These are phyloP conservation scores for Indri indri DNA, from an alignment of 2,113 vertebrate species.

Conservation along the genomic window DNA sequence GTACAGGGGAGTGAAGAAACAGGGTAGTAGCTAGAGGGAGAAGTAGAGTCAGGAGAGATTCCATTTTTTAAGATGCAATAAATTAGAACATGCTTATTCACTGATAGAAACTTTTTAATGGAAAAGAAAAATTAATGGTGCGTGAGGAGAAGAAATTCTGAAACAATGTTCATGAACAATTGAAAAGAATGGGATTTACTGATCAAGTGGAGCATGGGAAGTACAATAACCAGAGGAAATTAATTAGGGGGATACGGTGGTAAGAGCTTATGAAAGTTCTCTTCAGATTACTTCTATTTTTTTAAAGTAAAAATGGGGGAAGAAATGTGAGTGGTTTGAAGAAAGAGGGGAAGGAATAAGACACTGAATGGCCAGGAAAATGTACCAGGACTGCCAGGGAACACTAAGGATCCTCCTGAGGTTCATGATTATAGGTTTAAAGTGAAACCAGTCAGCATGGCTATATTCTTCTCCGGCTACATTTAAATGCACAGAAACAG, in stretches of 20 bases:
- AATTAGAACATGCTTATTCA: slow-evolving; percentile 5
- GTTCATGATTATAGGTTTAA: not conserved
- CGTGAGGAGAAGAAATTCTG: not conserved
- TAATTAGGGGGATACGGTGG: not conserved
- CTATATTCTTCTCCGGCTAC: not conserved
- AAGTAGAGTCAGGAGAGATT: not conserved
- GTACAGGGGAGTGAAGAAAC: not conserved
- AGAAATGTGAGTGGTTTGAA: not conserved
- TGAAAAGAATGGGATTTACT: not conserved
- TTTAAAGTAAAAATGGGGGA: not conserved
- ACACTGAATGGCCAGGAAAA: not conserved
- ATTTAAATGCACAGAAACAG: not conserved
- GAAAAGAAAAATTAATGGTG: not conserved
- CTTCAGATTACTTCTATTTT: not conserved
- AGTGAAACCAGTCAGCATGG: not conserved
- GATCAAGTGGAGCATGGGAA: not conserved
- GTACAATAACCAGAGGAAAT: not conserved
- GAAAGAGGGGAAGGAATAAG: not conserved
- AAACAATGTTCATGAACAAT: not conserved
- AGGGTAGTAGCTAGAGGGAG: not conserved
- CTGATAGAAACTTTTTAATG: not conserved
- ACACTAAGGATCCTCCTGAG: not conserved
- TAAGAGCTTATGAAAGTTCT: not conserved
- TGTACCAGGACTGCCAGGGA: not conserved
- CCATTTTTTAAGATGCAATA: not conserved